phyloP scores from a whole-genome alignment of 2,113 vertebrate species.

The Larimichthys polyactis region DNA sequence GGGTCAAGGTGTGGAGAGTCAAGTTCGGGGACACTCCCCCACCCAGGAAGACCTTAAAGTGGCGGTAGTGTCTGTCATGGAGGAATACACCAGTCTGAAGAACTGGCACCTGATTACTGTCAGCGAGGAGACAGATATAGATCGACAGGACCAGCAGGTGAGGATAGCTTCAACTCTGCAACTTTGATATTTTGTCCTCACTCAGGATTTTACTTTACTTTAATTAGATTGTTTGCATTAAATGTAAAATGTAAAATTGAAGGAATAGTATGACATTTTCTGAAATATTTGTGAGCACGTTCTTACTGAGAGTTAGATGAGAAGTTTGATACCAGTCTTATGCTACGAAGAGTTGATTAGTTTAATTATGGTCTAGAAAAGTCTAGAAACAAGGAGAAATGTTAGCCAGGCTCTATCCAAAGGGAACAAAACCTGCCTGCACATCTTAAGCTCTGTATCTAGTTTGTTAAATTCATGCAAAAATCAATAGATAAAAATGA shows the following conservation, averaged over 20 bases:
- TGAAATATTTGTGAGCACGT: no score
- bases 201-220: no score
- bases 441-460: neutral
- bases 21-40: neutral
- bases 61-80: conserved; percentile 84
- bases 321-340: no score
- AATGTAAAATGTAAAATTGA: no score
- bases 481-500: neutral
- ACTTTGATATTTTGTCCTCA: neutral
- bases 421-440: neutral
- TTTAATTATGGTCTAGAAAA: neutral
- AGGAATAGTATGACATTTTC: no score
- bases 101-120: conserved; percentile 92
- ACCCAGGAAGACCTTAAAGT: conserved; percentile 84
- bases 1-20: conserved; percentile 43
- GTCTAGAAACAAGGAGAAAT: neutral
- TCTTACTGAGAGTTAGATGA: no score
- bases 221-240: no score
- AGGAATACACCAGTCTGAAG: conserved; percentile 90
- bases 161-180: neutral
- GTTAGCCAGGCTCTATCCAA: neutral
- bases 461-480: neutral
- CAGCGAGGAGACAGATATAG: conserved; percentile 71
- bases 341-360: neutral
- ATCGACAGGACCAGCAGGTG: conserved; percentile 69